Conservation (phyloP, 2,888 invertebrate species). For the Lordiphosa fenestrarum region DNA sequence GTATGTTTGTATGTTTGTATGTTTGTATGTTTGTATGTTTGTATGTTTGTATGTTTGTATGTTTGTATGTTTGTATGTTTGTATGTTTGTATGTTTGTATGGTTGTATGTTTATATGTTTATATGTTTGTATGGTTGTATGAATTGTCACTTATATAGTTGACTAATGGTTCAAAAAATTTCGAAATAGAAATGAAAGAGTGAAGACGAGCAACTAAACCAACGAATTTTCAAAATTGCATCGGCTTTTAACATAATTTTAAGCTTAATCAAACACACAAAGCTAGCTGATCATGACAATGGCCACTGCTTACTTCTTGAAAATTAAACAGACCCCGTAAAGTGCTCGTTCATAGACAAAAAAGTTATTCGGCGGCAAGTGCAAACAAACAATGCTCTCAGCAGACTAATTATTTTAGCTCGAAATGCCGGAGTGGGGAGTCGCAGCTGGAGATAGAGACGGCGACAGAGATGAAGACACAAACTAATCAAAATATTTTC, state of each 20-base stretch:
- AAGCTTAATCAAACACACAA: constrained; percentile 37
- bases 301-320: constrained; percentile 18
- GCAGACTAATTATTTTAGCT: constrained; percentile 73
- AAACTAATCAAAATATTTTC: constrained; percentile 74
- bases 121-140: too few species aligned
- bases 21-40: too few species aligned
- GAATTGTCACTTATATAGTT: too few species aligned
- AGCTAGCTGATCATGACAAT: constrained; percentile 10
- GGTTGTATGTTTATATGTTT: too few species aligned
- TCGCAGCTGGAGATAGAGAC: constrained; percentile 13
- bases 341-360: constrained; percentile 60
- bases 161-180: too few species aligned
- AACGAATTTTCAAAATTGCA: too few species aligned
- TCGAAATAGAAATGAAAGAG: too few species aligned
- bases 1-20: too few species aligned
- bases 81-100: too few species aligned
- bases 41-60: too few species aligned
- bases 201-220: too few species aligned
- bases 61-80: too few species aligned
- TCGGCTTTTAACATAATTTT: constrained; percentile 7
- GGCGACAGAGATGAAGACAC: constrained; percentile 39
- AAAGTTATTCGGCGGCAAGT: constrained; percentile 52
- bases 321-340: constrained; percentile 47
- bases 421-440: constrained; percentile 6
- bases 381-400: constrained; percentile 74